These are phyloP conservation scores for Linyphia triangularis DNA, from an alignment of 2,888 invertebrate species.

Conservation along the genomic window DNA sequence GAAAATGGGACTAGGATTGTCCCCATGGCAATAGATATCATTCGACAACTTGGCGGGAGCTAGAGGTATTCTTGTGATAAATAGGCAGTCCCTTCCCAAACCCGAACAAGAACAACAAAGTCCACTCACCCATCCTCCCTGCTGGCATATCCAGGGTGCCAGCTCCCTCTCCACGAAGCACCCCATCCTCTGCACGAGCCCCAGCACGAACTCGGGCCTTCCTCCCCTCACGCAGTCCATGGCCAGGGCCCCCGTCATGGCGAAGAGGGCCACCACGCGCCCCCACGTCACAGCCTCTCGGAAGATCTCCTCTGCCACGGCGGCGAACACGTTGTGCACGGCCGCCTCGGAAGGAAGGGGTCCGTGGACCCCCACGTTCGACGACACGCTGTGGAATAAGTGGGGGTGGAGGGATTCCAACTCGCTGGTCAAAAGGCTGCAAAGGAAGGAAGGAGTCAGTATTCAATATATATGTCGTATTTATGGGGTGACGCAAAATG, in stretches of 20 bases:
- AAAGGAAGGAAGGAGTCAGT: not conserved
- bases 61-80: too few species aligned
- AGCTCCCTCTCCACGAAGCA: slow-evolving; percentile 86
- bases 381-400: slow-evolving; percentile 72
- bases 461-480: not conserved
- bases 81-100: too few species aligned
- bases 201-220: slow-evolving; percentile 88
- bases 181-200: slow-evolving; percentile 88
- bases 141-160: slow-evolving; percentile 88
- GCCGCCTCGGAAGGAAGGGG: slow-evolving; percentile 78
- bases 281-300: slow-evolving; percentile 81
- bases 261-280: slow-evolving; percentile 87
- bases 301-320: slow-evolving; percentile 87
- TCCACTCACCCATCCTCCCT: slow-evolving; percentile 88
- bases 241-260: slow-evolving; percentile 90
- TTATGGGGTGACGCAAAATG: not conserved
- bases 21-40: too few species aligned
- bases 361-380: slow-evolving; percentile 74
- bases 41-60: too few species aligned
- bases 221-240: slow-evolving; percentile 87
- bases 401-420: slow-evolving; percentile 66
- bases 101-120: not conserved
- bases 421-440: slow-evolving; percentile 59
- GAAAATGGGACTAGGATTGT: too few species aligned
- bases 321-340: slow-evolving; percentile 84